Evolutionary conservation across 2,113 vertebrate species (phyloP).

Genomic region (Probosciger aterrimus): DNA sequence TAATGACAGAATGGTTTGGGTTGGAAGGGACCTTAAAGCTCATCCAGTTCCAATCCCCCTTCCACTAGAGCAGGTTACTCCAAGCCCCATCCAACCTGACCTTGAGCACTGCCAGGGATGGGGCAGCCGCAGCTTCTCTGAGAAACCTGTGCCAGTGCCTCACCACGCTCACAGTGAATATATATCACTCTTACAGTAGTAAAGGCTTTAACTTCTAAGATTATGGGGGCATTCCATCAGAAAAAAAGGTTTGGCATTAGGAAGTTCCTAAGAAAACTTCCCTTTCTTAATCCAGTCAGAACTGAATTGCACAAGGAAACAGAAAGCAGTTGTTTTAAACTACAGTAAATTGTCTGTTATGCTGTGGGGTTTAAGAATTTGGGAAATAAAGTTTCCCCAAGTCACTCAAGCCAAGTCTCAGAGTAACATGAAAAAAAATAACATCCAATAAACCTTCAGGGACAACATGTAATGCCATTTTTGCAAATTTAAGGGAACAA

Average conservation of each 20-base stretch:
- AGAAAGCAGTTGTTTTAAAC: neutral
- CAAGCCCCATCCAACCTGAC: neutral
- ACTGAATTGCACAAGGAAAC: neutral
- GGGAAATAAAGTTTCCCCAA: neutral
- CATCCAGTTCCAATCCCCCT: neutral
- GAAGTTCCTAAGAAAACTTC: neutral
- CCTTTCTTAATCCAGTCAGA: neutral
- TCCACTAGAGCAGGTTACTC: neutral
- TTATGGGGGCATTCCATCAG: neutral
- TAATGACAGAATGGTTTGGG: neutral
- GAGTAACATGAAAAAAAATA: neutral
- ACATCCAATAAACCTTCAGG: neutral
- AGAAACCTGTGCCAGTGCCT: neutral
- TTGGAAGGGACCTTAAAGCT: neutral
- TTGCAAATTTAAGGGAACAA: neutral
- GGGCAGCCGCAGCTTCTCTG: neutral
- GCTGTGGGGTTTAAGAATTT: neutral
- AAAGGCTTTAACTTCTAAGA: neutral
- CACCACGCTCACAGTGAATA: neutral
- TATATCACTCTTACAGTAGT: neutral
- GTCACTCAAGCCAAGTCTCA: neutral
- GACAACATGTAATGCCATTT: neutral
- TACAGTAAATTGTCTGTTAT: neutral
- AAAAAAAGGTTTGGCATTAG: neutral
- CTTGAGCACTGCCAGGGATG: neutral